Evolutionary conservation across 2,113 vertebrate genomes (phyloP), one percentile per base, ranked within the genome.

Genomic region (Illadopsis cleaveri): DNA sequence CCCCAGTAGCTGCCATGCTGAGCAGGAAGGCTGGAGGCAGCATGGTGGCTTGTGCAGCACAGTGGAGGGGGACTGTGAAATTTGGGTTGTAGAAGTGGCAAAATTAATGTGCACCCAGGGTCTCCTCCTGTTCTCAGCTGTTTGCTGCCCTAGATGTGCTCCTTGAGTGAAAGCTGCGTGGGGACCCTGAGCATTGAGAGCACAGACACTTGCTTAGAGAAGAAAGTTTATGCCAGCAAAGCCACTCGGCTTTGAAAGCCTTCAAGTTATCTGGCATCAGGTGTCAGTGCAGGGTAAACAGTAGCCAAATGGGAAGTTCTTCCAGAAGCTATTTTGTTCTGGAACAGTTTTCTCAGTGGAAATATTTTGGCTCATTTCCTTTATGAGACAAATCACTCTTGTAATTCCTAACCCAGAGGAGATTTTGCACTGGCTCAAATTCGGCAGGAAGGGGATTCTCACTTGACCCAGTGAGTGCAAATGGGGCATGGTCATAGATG

Each of bases 401-500:
- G 24, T 44, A 48, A 40, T 15, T 85, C 20, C 33, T 30, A 28
- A 50, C 12, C 6, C 53, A 45, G 35, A 50, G 17, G 28, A 91
- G n/a, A 56, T 24, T 47, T 81, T 68, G 11, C 15, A 35, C 20
- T 44, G 42, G 17, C 42, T 44, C 12, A 40, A 71, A 44, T 40
- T 6, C 48, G 20, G 3, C 51, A 70, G 62, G 53, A 85, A 51
- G 20, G 27, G 27, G 4, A n/a, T 22, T 61, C 9, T 72, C 18
- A 6, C 21, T 60, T 24, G 50, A 40, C 40, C 5, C 1, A 1
- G 3, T 12, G 40, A 51, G 28, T 30, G 18, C 6, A 53, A 82
- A 47, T 0, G 0, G 23, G 12, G 10, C 0, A 1, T 1, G 10
- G 15, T 42, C 1, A 0, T n/a, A 58, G 24, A 70, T 9, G 37